Evolutionary conservation across 2,888 invertebrate genomes (phyloP).

Genomic region (Pyrocoelia pectoralis): DNA sequence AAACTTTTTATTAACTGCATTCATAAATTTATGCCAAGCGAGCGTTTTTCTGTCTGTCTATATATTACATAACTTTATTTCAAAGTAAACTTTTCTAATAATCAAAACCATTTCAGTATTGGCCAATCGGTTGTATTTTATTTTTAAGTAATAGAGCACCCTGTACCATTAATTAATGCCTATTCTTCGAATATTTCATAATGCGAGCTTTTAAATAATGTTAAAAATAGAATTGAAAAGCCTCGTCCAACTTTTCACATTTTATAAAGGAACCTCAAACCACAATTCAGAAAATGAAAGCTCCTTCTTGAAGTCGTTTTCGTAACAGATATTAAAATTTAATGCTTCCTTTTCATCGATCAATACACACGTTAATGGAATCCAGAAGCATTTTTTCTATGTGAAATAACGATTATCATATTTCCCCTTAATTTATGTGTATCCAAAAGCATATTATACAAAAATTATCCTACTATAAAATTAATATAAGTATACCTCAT

Average conservation of each 20-base stretch:
- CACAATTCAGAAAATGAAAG: slow-evolving; percentile 26
- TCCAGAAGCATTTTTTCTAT: neutral
- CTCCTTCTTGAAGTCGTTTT: slow-evolving; percentile 28
- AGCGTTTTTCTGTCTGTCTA: neutral
- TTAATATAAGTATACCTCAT: no score
- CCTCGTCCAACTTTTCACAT: slow-evolving; percentile 18
- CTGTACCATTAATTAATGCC: slow-evolving; percentile 28
- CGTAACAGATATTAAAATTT: slow-evolving; percentile 35
- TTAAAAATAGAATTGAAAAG: slow-evolving; percentile 23
- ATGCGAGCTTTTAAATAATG: slow-evolving; percentile 21
- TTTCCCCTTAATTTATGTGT: neutral
- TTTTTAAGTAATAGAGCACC: no score
- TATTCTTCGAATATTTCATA: slow-evolving; percentile 21
- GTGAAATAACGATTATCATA: neutral
- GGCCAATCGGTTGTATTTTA: no score
- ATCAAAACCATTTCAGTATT: neutral
- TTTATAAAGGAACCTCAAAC: slow-evolving; percentile 31
- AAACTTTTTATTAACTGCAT: neutral
- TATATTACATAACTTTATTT: neutral
- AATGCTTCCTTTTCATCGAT: slow-evolving; percentile 26
- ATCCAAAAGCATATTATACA: no score
- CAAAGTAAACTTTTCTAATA: neutral
- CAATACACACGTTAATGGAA: slow-evolving; percentile 29
- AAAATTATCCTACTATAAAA: no score
- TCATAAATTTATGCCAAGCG: neutral